phyloP scores from a whole-genome alignment of 2,113 vertebrate species.

The Thryonomys swinderianus region DNA sequence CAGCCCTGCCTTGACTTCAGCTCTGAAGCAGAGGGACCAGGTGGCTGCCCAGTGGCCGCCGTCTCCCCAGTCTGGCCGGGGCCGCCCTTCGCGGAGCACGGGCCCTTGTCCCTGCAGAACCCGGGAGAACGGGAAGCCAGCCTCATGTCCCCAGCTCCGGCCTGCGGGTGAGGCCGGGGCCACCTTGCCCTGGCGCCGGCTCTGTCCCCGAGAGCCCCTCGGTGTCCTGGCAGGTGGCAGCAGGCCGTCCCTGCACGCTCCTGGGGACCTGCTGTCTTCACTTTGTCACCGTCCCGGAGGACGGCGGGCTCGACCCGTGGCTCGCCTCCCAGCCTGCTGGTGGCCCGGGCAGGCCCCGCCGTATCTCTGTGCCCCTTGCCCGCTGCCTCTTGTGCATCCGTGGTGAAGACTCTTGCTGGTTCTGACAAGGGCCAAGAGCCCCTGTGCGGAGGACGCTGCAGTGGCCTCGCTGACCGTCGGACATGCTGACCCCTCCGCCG shows the following conservation, averaged over 20 bases:
- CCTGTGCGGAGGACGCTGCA: neutral
- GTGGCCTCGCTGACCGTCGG: neutral
- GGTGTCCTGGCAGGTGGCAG: neutral
- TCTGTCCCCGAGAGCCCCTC: neutral
- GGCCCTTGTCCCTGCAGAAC: neutral
- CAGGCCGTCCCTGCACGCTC: neutral
- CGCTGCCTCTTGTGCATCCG: neutral
- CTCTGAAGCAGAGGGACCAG: no score
- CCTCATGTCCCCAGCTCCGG: neutral
- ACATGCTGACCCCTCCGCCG: no score
- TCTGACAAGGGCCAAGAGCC: neutral
- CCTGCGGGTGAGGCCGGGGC: neutral
- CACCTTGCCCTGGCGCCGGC: neutral
- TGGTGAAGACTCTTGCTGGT: neutral
- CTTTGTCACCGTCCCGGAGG: neutral
- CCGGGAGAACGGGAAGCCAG: neutral
- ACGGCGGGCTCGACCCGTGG: neutral
- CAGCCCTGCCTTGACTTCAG: no score
- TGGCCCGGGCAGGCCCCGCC: neutral
- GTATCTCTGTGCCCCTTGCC: neutral
- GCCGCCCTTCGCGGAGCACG: neutral
- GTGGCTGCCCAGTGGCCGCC: no score
- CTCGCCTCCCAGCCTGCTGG: neutral
- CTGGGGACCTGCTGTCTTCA: neutral
- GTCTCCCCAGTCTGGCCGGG: no score